Percentiles rank a stretch among this genome's conserved stretches.
Conservation (phyloP, 37 sponge, comb jelly and placozoan species). For the Crambe crambe region DNA sequence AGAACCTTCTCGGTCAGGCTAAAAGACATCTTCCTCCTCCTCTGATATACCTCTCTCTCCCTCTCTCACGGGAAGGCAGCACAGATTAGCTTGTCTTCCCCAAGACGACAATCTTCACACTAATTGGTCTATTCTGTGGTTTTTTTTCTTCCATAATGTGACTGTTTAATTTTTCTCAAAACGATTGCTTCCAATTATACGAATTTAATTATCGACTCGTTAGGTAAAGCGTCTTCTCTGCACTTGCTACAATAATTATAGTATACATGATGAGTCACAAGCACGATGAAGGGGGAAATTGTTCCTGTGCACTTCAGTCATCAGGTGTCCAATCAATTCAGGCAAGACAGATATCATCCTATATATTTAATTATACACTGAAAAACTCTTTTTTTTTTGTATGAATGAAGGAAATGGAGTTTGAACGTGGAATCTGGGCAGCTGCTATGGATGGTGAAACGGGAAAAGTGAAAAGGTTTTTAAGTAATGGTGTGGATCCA, state of each 20-base stretch:
- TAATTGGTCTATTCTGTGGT: too few species aligned
- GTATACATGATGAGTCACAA: too few species aligned
- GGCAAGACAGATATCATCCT: background rate
- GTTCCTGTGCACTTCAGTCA: conserved; percentile 30
- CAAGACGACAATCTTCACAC: too few species aligned
- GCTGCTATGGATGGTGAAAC: conserved; percentile 84
- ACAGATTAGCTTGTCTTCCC: too few species aligned
- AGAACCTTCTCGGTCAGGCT: background rate
- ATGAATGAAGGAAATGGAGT: conserved; percentile 62
- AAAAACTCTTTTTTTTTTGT: background rate
- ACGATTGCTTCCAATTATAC: background rate
- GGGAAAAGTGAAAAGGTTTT: conserved; percentile 32
- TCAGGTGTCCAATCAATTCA: conserved; percentile 55
- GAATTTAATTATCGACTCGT: background rate
- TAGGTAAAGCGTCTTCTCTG: background rate
- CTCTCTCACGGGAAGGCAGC: too few species aligned
- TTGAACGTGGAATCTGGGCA: conserved; percentile 89
- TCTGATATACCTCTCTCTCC: too few species aligned
- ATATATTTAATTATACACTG: background rate
- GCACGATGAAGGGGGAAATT: background rate
- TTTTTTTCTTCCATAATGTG: too few species aligned
- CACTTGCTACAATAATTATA: too few species aligned
- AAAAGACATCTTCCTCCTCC: background rate
- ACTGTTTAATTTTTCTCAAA: too few species aligned
- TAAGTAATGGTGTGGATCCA: conserved; percentile 33